Conservation (phyloP, 2,888 invertebrate genomes). For the Heliconius cydno region DNA sequence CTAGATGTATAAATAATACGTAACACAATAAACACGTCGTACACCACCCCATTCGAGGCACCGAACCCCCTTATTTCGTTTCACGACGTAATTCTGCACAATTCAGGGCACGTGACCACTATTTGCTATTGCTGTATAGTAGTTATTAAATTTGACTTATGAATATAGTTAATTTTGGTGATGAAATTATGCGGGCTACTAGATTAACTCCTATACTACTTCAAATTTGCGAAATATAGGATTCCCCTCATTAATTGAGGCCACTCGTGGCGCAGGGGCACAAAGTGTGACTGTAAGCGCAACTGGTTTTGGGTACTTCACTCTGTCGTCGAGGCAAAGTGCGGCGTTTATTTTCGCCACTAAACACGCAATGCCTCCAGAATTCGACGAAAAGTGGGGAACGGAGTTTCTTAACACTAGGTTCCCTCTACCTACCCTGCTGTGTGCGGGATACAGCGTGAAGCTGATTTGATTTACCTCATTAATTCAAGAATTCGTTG, state of each 20-base stretch:
- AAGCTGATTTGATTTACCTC: no score
- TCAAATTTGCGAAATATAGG: conserved; percentile 44
- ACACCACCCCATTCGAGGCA: conserved; percentile 64
- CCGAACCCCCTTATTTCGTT: conserved; percentile 64
- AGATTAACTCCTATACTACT: conserved; percentile 52
- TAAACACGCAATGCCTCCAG: no score
- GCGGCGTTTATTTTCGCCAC: no score
- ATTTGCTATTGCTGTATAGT: conserved; percentile 74
- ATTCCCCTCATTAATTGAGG: not conserved
- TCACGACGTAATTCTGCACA: conserved; percentile 74
- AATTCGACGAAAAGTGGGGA: no score
- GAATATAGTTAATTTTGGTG: conserved; percentile 75
- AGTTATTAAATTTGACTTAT: conserved; percentile 71
- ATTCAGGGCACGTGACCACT: conserved; percentile 78
- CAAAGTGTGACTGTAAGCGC: no score
- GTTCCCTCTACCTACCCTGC: no score
- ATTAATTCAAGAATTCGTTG: conserved; percentile 11
- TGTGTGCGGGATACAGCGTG: no score
- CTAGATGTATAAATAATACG: conserved; percentile 40
- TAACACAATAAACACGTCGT: conserved; percentile 73
- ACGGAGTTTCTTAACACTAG: no score
- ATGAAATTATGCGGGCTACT: conserved; percentile 70
- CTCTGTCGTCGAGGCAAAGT: no score
- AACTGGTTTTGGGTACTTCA: no score
- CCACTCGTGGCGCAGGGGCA: no score